Base-by-base conservation (phyloP, 2,113 vertebrate genomes). In the Vulpes vulpes region DNA sequence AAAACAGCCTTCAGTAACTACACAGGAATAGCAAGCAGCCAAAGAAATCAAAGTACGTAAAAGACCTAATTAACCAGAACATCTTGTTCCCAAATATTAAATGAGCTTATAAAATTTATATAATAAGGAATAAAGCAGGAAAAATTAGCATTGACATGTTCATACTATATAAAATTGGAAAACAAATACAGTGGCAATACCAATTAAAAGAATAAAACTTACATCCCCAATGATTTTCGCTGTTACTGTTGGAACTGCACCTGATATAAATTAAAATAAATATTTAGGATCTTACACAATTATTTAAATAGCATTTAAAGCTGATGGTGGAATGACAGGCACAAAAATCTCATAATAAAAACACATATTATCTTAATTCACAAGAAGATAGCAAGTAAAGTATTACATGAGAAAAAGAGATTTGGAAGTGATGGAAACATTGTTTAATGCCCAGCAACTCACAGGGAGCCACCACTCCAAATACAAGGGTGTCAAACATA, bases 161-260 rank as follows among this genome's bases (percentile, higher is more conserved):
- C 20, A 53, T 49, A 62, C 11, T 91, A 14, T 8, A 76, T 67
- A 86, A 84, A 95, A 57, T 84, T 38, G 30, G 22, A 91, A 95
- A 94, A 83, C 78, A 86, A 73, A 90, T 53, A 95, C 35, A 97
- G 16, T 84, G 25, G 71, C 30, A 94, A 95, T 95, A 96, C 12
- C 20, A 95, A 55, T 79, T 86, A 97, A 95, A 96, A 67, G 89
- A 81, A 85, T 83, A 97, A 97, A 98, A 99, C 99, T 99, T 99
- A 99, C 99, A 97, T 99, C 99, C 87, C 99, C 99, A 86, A 99
- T 99, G 98, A 99, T 99, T 99, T 99, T 99, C 71, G 99, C 99
- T 93, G 99, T 99, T 96, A 99, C 98, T 95, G 99, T 99, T 91
- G 99, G 99, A 96, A 99, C 99, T 94, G 99, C 99, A 98, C 99